Evolutionary conservation across 2,113 vertebrate species (phyloP).

Genomic region (Genyomyrus donnyi): DNA sequence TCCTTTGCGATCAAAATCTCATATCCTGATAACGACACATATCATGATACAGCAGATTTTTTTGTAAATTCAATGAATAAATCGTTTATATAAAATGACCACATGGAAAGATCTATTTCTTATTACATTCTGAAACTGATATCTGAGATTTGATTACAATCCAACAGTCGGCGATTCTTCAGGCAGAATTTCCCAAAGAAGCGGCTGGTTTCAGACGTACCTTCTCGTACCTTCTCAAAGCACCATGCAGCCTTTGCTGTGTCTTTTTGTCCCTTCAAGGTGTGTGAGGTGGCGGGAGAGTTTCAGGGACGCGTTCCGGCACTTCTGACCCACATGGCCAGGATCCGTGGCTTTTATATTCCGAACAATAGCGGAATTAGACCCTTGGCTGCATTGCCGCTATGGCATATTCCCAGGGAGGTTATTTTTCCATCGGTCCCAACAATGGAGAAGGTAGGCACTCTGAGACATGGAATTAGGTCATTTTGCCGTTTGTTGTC

Average conservation of each 20-base stretch:
- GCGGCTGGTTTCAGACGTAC: not conserved
- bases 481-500: not conserved
- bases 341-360: constrained; percentile 4
- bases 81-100: not conserved
- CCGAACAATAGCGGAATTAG: constrained; percentile 10
- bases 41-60: not conserved
- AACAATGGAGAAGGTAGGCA: not conserved
- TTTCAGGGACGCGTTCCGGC: not conserved
- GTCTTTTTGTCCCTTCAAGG: not conserved
- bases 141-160: not conserved
- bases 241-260: not conserved
- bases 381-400: not conserved
- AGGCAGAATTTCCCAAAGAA: not conserved
- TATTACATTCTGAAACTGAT: not conserved
- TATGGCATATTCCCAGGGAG: not conserved
- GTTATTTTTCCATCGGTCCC: not conserved
- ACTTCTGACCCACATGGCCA: not conserved
- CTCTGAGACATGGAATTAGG: not conserved
- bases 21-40: not conserved
- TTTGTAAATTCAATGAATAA: not conserved
- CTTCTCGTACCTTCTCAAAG: not conserved
- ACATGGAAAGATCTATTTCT: not conserved
- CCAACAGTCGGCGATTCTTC: not conserved
- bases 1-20: not conserved
- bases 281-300: not conserved